These are phyloP conservation scores for Callocephalon fimbriatum DNA, from an alignment of 2,113 vertebrate species.

Conservation along the genomic window DNA sequence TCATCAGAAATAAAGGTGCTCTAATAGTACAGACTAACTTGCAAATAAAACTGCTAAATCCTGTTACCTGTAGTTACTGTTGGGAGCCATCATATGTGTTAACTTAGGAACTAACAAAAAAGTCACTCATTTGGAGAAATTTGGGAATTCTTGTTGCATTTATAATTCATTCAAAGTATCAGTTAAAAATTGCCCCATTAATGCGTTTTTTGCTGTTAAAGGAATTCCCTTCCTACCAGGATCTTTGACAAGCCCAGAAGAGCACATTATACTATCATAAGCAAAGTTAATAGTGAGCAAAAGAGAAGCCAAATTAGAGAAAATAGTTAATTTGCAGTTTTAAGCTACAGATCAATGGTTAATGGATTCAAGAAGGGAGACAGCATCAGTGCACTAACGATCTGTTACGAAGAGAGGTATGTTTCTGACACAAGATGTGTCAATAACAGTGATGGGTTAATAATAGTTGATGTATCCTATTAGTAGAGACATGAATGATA, in stretches of 20 bases:
- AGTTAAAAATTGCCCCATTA: neutral
- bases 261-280: neutral
- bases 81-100: neutral
- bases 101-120: neutral
- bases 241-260: neutral
- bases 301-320: neutral
- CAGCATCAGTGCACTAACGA: neutral
- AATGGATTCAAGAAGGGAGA: neutral
- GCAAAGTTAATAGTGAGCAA: neutral
- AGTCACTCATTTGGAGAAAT: neutral
- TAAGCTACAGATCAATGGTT: neutral
- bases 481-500: neutral
- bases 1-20: neutral
- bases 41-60: neutral
- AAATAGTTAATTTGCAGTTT: neutral
- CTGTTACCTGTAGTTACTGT: neutral
- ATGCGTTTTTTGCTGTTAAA: neutral
- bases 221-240: neutral
- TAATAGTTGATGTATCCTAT: neutral
- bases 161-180: neutral
- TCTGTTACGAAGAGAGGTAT: neutral
- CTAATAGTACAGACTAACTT: neutral
- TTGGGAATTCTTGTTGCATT: neutral
- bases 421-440: neutral
- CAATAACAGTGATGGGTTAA: neutral